Percentiles rank a stretch among this genome's conserved stretches.
Conservation (phyloP, 2,797 vertebrate species). For the Artibeus jamaicensis region DNA sequence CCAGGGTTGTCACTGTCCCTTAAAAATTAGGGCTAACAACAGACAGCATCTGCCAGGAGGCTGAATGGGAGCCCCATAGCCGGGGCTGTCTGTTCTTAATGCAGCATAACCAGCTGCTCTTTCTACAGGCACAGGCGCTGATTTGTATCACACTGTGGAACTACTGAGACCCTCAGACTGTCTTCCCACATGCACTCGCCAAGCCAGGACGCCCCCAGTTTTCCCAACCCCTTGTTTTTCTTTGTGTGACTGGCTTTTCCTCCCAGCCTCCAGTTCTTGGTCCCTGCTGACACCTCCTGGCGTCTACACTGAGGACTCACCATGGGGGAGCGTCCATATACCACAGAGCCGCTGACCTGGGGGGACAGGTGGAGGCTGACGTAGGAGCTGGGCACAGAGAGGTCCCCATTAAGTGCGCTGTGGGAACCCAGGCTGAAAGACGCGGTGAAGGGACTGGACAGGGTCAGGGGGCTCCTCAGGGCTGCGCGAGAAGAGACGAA, state of each 20-base stretch:
- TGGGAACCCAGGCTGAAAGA: slow-evolving; percentile 91
- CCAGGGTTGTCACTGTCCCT: not conserved
- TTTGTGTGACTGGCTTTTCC: not conserved
- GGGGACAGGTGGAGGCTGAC: slow-evolving; percentile 91
- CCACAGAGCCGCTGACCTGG: slow-evolving; percentile 87
- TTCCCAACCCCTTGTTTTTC: not conserved
- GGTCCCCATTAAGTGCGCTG: slow-evolving; percentile 89
- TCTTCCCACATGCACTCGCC: not conserved
- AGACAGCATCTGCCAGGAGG: not conserved
- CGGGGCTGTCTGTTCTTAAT: not conserved
- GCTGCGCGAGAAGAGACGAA: slow-evolving; percentile 80
- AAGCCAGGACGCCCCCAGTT: not conserved
- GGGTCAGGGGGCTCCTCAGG: slow-evolving; percentile 89
- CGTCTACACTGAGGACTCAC: slow-evolving; percentile 79
- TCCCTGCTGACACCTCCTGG: not conserved
- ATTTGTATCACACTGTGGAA: too few relatives aligned
- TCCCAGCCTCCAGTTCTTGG: not conserved
- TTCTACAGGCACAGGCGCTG: not conserved
- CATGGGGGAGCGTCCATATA: slow-evolving; percentile 89
- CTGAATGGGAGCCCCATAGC: not conserved
- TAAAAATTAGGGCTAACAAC: not conserved
- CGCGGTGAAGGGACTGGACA: slow-evolving; percentile 88
- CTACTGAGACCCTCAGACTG: not conserved
- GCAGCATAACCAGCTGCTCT: too few relatives aligned
- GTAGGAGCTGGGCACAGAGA: slow-evolving; percentile 88